phyloP scores from a whole-genome alignment of 2,888 invertebrate genomes.

The Tortrix viridana region DNA sequence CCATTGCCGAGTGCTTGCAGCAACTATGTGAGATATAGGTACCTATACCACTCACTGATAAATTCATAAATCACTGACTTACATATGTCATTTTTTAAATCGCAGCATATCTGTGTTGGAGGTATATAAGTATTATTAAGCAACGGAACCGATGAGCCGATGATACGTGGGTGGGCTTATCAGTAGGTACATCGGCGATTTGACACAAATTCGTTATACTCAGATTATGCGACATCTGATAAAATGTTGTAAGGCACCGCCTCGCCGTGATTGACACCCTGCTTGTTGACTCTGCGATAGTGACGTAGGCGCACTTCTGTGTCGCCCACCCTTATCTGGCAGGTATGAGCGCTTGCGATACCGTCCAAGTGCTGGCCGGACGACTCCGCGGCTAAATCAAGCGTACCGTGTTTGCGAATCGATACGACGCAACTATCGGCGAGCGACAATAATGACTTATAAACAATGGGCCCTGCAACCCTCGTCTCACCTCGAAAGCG shows the following conservation, averaged over 20 bases:
- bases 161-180: constrained; percentile 79
- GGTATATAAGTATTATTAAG: constrained; percentile 58
- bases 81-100: constrained; percentile 58
- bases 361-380: constrained; percentile 56
- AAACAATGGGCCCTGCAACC: constrained; percentile 70
- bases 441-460: constrained; percentile 57
- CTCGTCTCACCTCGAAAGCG: constrained; percentile 78
- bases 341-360: constrained; percentile 65
- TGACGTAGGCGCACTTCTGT: constrained; percentile 71
- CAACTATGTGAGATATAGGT: constrained; percentile 14
- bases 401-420: constrained; percentile 38
- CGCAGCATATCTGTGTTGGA: constrained; percentile 49
- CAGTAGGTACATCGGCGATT: constrained; percentile 76
- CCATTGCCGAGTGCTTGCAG: background rate
- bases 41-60: constrained; percentile 40
- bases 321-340: constrained; percentile 64
- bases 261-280: constrained; percentile 77
- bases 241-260: constrained; percentile 81
- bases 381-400: constrained; percentile 42
- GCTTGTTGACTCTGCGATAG: constrained; percentile 76
- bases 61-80: constrained; percentile 44
- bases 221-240: constrained; percentile 81
- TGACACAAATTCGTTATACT: constrained; percentile 82
- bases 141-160: constrained; percentile 59
- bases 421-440: constrained; percentile 29